Base-by-base conservation (phyloP, 2,113 vertebrate species). In the Corydoras sp. region DNA sequence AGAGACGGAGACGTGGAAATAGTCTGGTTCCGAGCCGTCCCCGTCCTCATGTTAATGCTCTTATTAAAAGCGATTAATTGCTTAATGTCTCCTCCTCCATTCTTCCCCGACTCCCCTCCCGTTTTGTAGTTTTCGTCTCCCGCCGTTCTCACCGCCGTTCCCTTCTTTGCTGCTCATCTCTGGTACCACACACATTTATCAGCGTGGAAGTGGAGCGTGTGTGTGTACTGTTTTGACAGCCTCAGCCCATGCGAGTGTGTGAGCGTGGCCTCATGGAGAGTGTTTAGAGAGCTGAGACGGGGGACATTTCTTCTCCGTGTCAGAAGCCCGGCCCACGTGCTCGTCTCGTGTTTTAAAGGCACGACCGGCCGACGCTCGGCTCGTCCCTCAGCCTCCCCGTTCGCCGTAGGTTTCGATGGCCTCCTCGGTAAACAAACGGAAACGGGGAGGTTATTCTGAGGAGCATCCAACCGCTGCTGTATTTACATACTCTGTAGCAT, bases 251-350 rank as follows among this genome's bases (percentile, higher is more conserved):
- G 54, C 31, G 58, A 61, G 62, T 43, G 66, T 69, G 66, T 68
- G 62, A 48, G 43, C 60, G 69, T 54, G 29, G 73, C 71, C 73
- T 76, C 77, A 62, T 72, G 77, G 69, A 71, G 62, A 62, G 69
- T 76, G 77, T 75, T 79, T 76, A 72, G 71, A 73, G 76, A 79
- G 55, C 64, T 66, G 54, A 78, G 68, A 75, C 55, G 59, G 69
- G 35, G 55, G 66, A 66, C 64, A 72, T 56, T 72, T 73, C 65
- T 65, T 63, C 65, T 75, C 18, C 1, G 6, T 76, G 74, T 66
- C 72, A 61, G 48, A 65, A 60, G 49, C 65, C 35, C 35, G 66
- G 32, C n/a, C 62, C 56, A 64, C 65, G 67, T 54, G 35, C 35
- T 8, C 7, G 35, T 43, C 35, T 43, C 35, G 7, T 43, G 4